These are phyloP conservation scores for Halcyon badia DNA, from an alignment of 2,797 vertebrate species.

Conservation along the genomic window DNA sequence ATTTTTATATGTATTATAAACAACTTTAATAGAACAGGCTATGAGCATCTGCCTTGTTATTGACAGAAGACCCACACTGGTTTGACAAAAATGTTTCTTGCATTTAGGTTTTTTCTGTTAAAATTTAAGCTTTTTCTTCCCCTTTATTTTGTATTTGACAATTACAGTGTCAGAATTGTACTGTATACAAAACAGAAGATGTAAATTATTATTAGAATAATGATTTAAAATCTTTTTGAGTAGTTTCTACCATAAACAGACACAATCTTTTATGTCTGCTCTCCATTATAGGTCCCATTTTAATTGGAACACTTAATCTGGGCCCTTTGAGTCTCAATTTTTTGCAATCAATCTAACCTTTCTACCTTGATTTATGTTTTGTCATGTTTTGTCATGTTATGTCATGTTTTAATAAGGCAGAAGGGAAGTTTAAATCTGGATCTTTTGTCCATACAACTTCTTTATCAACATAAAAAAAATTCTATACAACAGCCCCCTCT, in stretches of 20 bases:
- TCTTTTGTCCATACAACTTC: not conserved
- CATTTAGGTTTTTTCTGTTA: not conserved
- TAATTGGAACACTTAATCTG: not conserved
- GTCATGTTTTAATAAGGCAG: not conserved
- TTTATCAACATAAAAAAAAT: not conserved
- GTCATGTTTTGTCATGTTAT: too few relatives aligned
- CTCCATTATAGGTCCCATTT: not conserved
- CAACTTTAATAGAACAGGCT: not conserved
- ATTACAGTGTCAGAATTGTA: not conserved
- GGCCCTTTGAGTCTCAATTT: not conserved
- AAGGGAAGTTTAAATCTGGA: not conserved
- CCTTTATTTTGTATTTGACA: not conserved
- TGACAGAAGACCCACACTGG: not conserved
- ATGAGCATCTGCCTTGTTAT: not conserved
- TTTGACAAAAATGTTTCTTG: not conserved
- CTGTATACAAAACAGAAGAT: not conserved
- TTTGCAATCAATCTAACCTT: not conserved
- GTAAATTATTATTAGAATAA: not conserved
- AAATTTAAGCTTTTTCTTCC: not conserved
- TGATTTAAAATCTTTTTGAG: not conserved
- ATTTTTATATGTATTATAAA: not conserved
- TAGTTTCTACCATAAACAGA: not conserved
- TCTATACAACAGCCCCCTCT: not conserved
- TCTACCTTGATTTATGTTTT: not conserved
- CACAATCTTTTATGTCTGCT: not conserved